Base-by-base conservation (phyloP, 2,888 invertebrate genomes). In the Chymomyza fuscimana region DNA sequence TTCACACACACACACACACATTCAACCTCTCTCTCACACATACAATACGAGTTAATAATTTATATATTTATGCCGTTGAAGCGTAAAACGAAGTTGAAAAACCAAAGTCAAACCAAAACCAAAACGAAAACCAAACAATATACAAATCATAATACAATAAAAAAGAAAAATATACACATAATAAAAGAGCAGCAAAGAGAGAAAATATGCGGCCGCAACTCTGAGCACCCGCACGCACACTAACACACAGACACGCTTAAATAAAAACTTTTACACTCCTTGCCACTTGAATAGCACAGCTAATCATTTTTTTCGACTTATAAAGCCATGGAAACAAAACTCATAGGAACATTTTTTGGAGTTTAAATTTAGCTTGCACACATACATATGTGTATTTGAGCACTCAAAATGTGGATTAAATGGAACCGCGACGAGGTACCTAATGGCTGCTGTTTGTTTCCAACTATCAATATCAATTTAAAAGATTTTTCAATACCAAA, bases 51-150 rank as follows among this genome's bases (percentile, higher is more conserved):
- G 87, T 86, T 87, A 82, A 86, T 87, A 87, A 86, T 86, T 86
- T 87, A 87, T 87, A 86, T 87, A 87, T 83, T 86, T 82, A 74
- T 84, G 76, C 79, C 74, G 77, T 74, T 85, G 85, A 82, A 86
- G 85, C 86, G 82, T 85, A 79, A 86, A 86, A 81, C 82, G 80
- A 79, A 86, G 82, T 82, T 84, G 77, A 80, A 81, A 83, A 84
- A 36, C 29, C 52, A 36, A 60, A 59, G 78, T 85, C 85, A 46
- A 46, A 46, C 40, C 40, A 81, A 84, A 77, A 80, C 74, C 78
- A 82, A 78, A 80, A 69, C 85, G 77, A 81, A 82, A 78, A 80
- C 68, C 85, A 76, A 81, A 83, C 25, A 16, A 12, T 16, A 50
- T 50, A 50, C 62, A 84, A 78, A 78, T 74, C 79, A 75, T 78